phyloP scores from a whole-genome alignment of 1,140 invertebrate species.

The Formica selysi region DNA sequence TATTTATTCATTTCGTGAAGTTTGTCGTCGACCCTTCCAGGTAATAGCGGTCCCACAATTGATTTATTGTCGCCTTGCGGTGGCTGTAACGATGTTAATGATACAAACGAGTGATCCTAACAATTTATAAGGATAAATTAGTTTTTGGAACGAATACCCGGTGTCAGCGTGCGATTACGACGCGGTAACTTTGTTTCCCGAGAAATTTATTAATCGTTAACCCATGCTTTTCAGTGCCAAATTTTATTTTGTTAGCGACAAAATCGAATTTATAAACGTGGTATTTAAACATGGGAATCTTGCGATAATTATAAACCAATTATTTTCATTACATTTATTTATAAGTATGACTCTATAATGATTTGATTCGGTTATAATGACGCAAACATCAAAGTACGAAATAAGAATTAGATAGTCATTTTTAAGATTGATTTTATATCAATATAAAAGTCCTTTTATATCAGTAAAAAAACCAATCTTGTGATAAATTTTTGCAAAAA shows the following conservation, averaged over 20 bases:
- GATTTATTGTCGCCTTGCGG: constrained; percentile 11
- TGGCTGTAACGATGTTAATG: constrained; percentile 41
- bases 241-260: background rate
- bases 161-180: background rate
- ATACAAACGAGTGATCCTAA: constrained; percentile 39
- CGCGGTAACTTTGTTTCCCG: constrained; percentile 34
- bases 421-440: background rate
- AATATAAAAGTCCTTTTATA: background rate
- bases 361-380: background rate
- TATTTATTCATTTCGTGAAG: constrained; percentile 20
- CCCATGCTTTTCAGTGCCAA: background rate
- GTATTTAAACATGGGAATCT: too few relatives aligned
- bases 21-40: background rate
- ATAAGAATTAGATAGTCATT: background rate
- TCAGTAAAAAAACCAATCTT: background rate
- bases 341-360: background rate
- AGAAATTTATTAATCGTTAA: constrained; percentile 17
- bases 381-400: too few relatives aligned
- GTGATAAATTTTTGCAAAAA: background rate
- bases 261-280: background rate
- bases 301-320: background rate
- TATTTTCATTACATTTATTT: background rate
- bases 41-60: background rate
- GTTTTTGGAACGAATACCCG: background rate
- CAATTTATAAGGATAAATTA: constrained; percentile 53